Percentiles rank a stretch among this genome's conserved stretches.
These are phyloP conservation scores for Euwallacea similis DNA, from an alignment of 1,140 invertebrate genomes.

Conservation along the genomic window DNA sequence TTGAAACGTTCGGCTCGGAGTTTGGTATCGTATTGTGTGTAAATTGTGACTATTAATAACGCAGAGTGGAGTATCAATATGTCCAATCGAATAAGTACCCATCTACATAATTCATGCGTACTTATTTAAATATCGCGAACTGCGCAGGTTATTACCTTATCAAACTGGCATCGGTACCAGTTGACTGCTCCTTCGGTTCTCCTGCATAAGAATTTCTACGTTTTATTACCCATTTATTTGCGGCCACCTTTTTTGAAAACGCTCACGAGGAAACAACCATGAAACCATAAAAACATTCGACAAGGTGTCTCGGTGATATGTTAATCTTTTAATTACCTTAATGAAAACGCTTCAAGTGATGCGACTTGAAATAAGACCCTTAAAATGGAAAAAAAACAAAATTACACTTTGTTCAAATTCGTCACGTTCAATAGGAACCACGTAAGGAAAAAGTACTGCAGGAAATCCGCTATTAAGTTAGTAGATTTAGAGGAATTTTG, in stretches of 20 bases:
- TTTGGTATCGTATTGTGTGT: constrained; percentile 54
- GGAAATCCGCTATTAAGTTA: too few relatives aligned
- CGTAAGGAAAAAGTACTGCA: too few relatives aligned
- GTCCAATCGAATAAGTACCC: constrained; percentile 53
- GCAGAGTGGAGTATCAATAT: constrained; percentile 53
- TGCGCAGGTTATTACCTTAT: constrained; percentile 53
- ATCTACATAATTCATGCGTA: constrained; percentile 54
- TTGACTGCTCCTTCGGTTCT: constrained; percentile 27
- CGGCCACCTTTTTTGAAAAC: background rate
- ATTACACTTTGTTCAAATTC: too few relatives aligned
- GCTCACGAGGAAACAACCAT: too few relatives aligned
- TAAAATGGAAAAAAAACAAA: too few relatives aligned
- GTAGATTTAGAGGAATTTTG: too few relatives aligned
- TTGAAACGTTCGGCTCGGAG: constrained; percentile 49
- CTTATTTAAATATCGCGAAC: constrained; percentile 53
- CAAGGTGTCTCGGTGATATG: too few relatives aligned
- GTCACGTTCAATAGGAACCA: too few relatives aligned
- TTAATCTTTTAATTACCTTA: too few relatives aligned
- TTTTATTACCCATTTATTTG: background rate
- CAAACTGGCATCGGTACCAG: constrained; percentile 47
- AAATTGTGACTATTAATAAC: constrained; percentile 55
- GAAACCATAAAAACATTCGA: too few relatives aligned
- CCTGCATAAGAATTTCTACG: background rate
- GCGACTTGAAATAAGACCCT: too few relatives aligned
- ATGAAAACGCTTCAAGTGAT: too few relatives aligned